phyloP scores from a whole-genome alignment of 2,888 invertebrate species.

The Hoplodrina ambigua region DNA sequence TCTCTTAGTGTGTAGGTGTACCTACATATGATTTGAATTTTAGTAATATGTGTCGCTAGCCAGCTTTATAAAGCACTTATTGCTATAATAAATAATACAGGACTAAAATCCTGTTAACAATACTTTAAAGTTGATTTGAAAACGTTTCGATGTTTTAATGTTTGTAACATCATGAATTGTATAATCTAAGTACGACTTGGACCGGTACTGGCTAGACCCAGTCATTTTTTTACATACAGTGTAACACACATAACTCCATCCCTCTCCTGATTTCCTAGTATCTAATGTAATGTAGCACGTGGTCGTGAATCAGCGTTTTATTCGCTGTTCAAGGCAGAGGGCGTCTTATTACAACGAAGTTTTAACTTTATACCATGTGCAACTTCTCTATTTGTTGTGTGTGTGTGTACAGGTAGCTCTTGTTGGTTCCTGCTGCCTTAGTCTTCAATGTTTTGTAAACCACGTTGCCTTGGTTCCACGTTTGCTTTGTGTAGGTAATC shows the following conservation, averaged over 20 bases:
- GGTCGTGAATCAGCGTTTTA: not conserved
- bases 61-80: too few species aligned
- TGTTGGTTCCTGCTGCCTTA: slow-evolving; percentile 2
- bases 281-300: slow-evolving; percentile 9
- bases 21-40: too few species aligned
- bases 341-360: not conserved
- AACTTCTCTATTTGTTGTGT: not conserved
- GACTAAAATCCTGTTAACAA: too few species aligned
- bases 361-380: not conserved
- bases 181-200: too few species aligned
- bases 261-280: slow-evolving; percentile 1
- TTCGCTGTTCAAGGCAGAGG: not conserved
- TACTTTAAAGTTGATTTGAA: too few species aligned
- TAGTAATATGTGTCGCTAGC: too few species aligned
- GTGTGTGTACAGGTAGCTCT: not conserved
- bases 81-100: too few species aligned
- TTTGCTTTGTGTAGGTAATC: too few species aligned
- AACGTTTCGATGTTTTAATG: too few species aligned
- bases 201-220: too few species aligned
- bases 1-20: too few species aligned
- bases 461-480: not conserved
- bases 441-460: slow-evolving; percentile 4
- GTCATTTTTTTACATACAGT: not conserved
- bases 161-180: too few species aligned
- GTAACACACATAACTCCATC: not conserved